These are phyloP conservation scores for Spinus olivaceus DNA, from an alignment of 2,797 vertebrate genomes.

Conservation along the genomic window DNA sequence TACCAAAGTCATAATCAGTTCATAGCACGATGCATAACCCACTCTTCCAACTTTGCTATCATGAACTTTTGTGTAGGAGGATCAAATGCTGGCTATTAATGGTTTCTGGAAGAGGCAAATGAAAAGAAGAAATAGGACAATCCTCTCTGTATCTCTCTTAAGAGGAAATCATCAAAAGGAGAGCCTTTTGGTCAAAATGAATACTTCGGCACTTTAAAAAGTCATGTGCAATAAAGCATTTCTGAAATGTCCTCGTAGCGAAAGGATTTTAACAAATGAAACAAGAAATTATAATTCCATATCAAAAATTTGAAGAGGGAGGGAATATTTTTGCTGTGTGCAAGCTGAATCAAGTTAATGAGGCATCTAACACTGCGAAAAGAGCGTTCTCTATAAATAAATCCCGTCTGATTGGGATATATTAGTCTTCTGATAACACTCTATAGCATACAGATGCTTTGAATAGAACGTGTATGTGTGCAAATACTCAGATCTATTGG, in stretches of 20 bases:
- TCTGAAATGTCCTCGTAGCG: conserved; percentile 72
- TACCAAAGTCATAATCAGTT: conserved; percentile 44
- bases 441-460: conserved; percentile 83
- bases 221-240: conserved; percentile 67
- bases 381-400: conserved; percentile 84
- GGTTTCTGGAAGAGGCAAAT: conserved; percentile 43
- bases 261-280: conserved; percentile 78
- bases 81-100: conserved; percentile 58
- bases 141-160: conserved; percentile 48
- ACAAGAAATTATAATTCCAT: conserved; percentile 82
- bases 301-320: conserved; percentile 83
- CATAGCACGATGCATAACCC: conserved; percentile 15
- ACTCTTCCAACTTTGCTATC: conserved; percentile 47
- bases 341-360: conserved; percentile 85
- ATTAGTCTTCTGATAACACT: conserved; percentile 84
- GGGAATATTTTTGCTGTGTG: conserved; percentile 83
- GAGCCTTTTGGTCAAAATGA: conserved; percentile 68
- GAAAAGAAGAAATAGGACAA: conserved; percentile 60
- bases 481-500: conserved; percentile 72
- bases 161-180: conserved; percentile 64
- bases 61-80: conserved; percentile 61
- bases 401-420: conserved; percentile 82
- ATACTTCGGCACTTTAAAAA: conserved; percentile 67
- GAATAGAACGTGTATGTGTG: conserved; percentile 77
- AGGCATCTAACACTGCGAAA: conserved; percentile 82